Evolutionary conservation across 2,888 invertebrate species (phyloP), one percentile per base, ranked within the genome.

Genomic region (Callimorpha dominula): DNA sequence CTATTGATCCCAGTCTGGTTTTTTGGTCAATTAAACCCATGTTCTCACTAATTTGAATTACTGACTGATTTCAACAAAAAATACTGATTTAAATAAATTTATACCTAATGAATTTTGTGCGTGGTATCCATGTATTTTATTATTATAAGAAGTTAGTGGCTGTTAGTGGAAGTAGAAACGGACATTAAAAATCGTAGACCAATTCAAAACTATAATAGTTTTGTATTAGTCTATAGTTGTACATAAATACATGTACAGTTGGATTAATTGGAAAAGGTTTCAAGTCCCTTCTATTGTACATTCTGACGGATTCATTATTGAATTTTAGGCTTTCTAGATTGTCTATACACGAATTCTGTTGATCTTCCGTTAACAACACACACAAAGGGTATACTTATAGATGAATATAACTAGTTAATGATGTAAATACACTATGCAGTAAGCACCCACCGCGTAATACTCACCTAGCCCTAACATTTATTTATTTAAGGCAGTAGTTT

Each of bases 391-490:
- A 60, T 42, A 52, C 15, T n/a, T 64, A 31, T 31, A 64, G 17
- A 64, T 42, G 63, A 64, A 65, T 57, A 20, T 70, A 64, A 15
- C 46, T 40, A 49, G 68, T 60, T 43, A 65, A 77, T 74, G 77
- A 75, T 81, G 81, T 83, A 85, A 81, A 89, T 88, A 89, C 75
- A 81, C 87, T 86, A 86, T 82, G 81, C 78, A 79, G 76, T 85
- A 84, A 86, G 91, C 92, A 89, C 93, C 93, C 93, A 93, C 93
- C 93, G 88, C 92, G 87, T 84, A 86, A 90, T 86, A 88, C 88
- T 91, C 91, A 90, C 88, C 86, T 85, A 73, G 71, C 78, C 81
- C 77, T 81, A 79, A 78, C 73, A 77, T 74, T 31, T 88, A 87
- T 86, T 86, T 87, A 87, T 86, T 80, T 84, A 85, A 85, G 78